These are phyloP conservation scores for Lophotis ruficrista DNA, from an alignment of 2,113 vertebrate genomes.

Conservation along the genomic window DNA sequence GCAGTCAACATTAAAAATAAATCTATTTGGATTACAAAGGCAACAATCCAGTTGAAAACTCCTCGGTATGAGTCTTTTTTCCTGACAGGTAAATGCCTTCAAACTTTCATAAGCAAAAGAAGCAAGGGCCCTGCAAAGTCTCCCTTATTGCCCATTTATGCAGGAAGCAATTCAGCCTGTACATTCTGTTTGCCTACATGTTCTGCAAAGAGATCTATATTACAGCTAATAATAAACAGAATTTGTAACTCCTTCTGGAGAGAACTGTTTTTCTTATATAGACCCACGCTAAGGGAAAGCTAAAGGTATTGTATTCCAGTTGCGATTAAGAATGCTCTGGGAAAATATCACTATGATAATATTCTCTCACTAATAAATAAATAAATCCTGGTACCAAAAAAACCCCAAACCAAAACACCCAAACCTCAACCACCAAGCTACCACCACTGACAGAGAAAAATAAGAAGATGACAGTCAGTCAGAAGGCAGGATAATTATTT, in stretches of 20 bases:
- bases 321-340: background rate
- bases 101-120: background rate
- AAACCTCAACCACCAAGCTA: background rate
- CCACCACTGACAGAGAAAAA: background rate
- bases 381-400: background rate
- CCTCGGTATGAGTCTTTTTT: background rate
- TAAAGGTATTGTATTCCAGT: background rate
- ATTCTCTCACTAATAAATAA: background rate
- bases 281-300: background rate
- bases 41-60: background rate
- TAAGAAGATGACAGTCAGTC: background rate
- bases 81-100: background rate
- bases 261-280: background rate
- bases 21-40: background rate
- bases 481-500: background rate
- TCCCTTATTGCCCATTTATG: background rate
- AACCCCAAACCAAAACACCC: background rate
- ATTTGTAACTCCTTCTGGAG: background rate
- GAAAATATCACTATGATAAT: background rate
- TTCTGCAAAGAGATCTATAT: background rate
- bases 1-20: conserved; percentile 16
- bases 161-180: background rate
- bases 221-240: background rate
- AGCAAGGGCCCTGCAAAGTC: background rate
- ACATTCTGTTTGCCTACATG: background rate